Evolutionary conservation across 2,113 vertebrate species (phyloP).

Genomic region (Percopsis transmontana): DNA sequence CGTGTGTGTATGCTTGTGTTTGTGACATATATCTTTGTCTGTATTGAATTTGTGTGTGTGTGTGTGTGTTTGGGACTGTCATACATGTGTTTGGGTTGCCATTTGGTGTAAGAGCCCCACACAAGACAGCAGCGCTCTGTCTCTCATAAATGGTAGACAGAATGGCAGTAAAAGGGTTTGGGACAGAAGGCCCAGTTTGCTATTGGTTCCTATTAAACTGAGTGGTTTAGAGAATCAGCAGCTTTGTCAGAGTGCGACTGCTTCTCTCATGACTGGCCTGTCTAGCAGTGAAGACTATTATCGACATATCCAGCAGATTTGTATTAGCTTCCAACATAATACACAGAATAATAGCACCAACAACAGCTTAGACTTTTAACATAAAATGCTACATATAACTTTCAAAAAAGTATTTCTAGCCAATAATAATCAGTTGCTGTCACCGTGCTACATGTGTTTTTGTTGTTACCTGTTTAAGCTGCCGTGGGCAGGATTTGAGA

Average conservation of each 20-base stretch:
- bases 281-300: not conserved
- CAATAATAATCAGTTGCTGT: no score
- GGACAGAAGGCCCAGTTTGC: conserved; percentile 1
- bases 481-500: no score
- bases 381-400: no score
- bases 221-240: not conserved
- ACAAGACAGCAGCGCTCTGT: not conserved
- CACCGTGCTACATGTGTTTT: no score
- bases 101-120: not conserved
- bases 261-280: not conserved
- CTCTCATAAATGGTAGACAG: not conserved
- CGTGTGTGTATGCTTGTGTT: not conserved
- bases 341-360: no score
- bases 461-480: no score
- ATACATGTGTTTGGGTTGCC: not conserved
- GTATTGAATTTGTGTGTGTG: not conserved
- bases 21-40: not conserved
- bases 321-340: no score
- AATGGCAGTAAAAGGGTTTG: conserved; percentile 1
- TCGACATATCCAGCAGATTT: no score
- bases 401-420: no score
- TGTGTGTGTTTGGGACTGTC: not conserved
- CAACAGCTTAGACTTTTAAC: no score
- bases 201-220: not conserved
- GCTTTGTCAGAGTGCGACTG: not conserved